phyloP scores from a whole-genome alignment of 2,888 invertebrate genomes.

The Sesia apiformis region DNA sequence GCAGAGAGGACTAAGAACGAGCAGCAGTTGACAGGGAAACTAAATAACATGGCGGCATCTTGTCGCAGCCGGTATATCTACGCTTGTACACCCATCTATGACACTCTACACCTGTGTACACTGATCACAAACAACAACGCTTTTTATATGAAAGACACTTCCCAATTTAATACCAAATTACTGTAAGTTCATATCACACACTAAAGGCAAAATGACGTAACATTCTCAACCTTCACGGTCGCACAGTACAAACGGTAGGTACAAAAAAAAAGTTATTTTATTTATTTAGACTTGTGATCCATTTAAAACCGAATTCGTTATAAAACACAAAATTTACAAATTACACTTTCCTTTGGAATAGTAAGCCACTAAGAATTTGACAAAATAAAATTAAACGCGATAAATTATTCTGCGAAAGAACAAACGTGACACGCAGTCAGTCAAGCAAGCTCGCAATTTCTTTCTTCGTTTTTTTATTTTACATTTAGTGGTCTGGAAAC shows the following conservation, averaged over 20 bases:
- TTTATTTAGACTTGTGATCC: constrained; percentile 8
- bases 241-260: constrained; percentile 53
- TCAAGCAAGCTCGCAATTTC: constrained; percentile 39
- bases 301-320: constrained; percentile 3
- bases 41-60: constrained; percentile 74
- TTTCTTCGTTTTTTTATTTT: constrained; percentile 24
- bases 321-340: constrained; percentile 27
- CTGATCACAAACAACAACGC: constrained; percentile 30
- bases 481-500: background rate
- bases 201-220: constrained; percentile 71
- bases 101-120: constrained; percentile 36
- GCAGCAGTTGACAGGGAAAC: constrained; percentile 67
- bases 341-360: constrained; percentile 26
- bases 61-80: constrained; percentile 61
- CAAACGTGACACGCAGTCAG: constrained; percentile 75
- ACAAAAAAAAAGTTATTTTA: constrained; percentile 25
- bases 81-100: constrained; percentile 36
- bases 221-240: constrained; percentile 75
- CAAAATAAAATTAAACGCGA: constrained; percentile 54
- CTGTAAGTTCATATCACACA: constrained; percentile 56
- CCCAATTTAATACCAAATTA: constrained; percentile 40
- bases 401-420: constrained; percentile 54
- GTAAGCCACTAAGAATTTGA: constrained; percentile 18
- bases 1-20: constrained; percentile 20
- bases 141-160: constrained; percentile 39